A percentile compares a stretch with the other conserved stretches of the same genome.
Conservation (phyloP, 1,140 invertebrate genomes). For the Drosophila sp. region DNA sequence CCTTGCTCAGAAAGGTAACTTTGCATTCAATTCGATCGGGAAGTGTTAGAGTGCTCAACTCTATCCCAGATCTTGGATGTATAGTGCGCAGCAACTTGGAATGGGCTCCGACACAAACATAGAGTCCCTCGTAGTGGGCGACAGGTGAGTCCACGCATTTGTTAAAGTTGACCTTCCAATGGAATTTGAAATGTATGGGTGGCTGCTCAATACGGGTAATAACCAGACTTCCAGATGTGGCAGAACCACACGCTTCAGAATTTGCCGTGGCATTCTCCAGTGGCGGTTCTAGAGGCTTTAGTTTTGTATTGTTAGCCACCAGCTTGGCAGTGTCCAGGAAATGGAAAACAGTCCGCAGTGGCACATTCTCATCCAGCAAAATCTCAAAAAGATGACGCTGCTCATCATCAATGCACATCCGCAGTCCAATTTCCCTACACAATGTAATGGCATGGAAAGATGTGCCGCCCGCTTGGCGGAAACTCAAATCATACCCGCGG, state of each 20-base stretch:
- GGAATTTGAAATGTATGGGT: slow-evolving; percentile 39
- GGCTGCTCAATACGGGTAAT: slow-evolving; percentile 60
- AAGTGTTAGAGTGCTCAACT: slow-evolving; percentile 80
- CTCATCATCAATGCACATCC: slow-evolving; percentile 54
- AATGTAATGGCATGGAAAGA: slow-evolving; percentile 76
- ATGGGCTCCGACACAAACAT: slow-evolving; percentile 68
- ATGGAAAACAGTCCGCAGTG: slow-evolving; percentile 39
- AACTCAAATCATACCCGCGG: slow-evolving; percentile 45
- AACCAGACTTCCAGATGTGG: slow-evolving; percentile 20
- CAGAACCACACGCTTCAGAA: background rate
- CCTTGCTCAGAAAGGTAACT: slow-evolving; percentile 70
- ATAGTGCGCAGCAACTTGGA: slow-evolving; percentile 65
- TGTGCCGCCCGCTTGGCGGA: slow-evolving; percentile 67
- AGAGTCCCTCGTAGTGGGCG: slow-evolving; percentile 63
- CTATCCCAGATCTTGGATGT: slow-evolving; percentile 45
- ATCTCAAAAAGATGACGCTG: slow-evolving; percentile 59
- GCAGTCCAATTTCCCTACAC: slow-evolving; percentile 60
- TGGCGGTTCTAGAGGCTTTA: slow-evolving; percentile 44
- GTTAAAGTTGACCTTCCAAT: slow-evolving; percentile 83
- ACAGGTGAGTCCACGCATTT: slow-evolving; percentile 86
- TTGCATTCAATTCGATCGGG: slow-evolving; percentile 85
- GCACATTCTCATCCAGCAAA: slow-evolving; percentile 51
- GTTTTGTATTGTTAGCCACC: slow-evolving; percentile 55
- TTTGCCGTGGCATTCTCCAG: background rate
- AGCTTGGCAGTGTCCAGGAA: slow-evolving; percentile 58